A percentile compares a stretch with the other conserved stretches of the same genome.
Evolutionary conservation across 2,888 invertebrate genomes (phyloP).

Genomic region (Eupithecia inturbata): DNA sequence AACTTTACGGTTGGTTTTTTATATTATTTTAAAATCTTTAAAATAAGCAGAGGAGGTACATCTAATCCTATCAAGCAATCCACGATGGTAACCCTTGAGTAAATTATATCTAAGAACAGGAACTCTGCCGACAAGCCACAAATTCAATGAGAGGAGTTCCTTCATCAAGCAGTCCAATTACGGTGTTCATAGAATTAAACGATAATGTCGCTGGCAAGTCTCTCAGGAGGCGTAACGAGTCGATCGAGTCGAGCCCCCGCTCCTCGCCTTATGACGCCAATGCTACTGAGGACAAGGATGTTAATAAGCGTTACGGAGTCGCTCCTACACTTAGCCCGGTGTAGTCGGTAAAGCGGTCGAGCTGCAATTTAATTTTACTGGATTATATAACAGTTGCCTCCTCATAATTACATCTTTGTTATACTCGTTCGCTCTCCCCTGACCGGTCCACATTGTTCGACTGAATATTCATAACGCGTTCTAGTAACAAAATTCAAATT

Average conservation of each 20-base stretch:
- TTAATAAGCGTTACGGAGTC: conserved; percentile 12
- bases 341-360: neutral
- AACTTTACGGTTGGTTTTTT: neutral
- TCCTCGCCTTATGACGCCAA: conserved; percentile 37
- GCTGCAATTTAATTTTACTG: neutral
- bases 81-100: neutral
- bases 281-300: conserved; percentile 19
- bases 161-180: conserved; percentile 58
- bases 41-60: neutral
- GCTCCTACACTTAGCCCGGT: neutral
- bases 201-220: conserved; percentile 60
- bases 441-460: conserved; percentile 7
- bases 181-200: conserved; percentile 58
- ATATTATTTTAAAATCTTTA: neutral
- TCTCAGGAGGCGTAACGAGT: conserved; percentile 61
- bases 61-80: neutral
- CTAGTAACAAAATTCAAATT: conserved; percentile 53
- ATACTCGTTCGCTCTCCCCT: neutral
- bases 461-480: conserved; percentile 37
- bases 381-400: neutral
- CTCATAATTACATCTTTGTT: neutral
- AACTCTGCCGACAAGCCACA: conserved; percentile 30
- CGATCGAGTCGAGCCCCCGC: conserved; percentile 42
- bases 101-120: conserved; percentile 28
- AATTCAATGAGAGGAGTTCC: conserved; percentile 52